Evolutionary conservation across 2,888 invertebrate species (phyloP).

Genomic region (Artemia sinica): DNA sequence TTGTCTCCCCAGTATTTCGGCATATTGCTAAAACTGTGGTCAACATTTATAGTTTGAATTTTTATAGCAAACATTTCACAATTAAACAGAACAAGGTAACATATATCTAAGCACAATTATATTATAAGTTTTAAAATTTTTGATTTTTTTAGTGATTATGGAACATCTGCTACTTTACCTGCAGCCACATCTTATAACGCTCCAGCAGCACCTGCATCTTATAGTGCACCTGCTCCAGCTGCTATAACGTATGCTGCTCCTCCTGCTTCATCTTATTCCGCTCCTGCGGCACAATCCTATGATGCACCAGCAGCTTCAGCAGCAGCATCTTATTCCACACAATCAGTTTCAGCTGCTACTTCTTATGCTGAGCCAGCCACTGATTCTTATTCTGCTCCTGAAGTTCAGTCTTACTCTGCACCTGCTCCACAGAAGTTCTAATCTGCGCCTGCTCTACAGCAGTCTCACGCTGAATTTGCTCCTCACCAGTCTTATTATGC

Average conservation of each 20-base stretch:
- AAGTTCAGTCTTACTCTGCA: conserved; percentile 13
- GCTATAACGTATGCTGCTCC: conserved; percentile 14
- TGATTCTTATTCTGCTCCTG: conserved; percentile 13
- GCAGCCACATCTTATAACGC: conserved; percentile 16
- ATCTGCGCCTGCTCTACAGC: background rate
- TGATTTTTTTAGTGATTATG: too few relatives aligned
- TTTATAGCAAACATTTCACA: too few relatives aligned
- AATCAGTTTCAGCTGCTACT: conserved; percentile 15
- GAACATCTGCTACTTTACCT: background rate
- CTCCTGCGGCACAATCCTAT: conserved; percentile 18
- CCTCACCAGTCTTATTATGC: background rate
- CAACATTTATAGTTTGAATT: too few relatives aligned
- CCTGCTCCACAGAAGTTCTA: background rate
- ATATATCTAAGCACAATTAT: too few relatives aligned
- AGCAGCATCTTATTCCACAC: background rate
- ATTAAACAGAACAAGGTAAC: too few relatives aligned
- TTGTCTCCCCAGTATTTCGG: too few relatives aligned
- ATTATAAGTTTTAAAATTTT: too few relatives aligned
- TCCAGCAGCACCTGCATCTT: background rate
- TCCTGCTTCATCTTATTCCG: conserved; percentile 18
- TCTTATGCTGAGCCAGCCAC: conserved; percentile 18
- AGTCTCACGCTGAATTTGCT: background rate
- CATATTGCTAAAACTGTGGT: too few relatives aligned
- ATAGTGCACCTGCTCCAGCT: background rate
- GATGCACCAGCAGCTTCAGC: conserved; percentile 16